Evolutionary conservation across 2,888 invertebrate genomes (phyloP).

Genomic region (Cheilosia variabilis): DNA sequence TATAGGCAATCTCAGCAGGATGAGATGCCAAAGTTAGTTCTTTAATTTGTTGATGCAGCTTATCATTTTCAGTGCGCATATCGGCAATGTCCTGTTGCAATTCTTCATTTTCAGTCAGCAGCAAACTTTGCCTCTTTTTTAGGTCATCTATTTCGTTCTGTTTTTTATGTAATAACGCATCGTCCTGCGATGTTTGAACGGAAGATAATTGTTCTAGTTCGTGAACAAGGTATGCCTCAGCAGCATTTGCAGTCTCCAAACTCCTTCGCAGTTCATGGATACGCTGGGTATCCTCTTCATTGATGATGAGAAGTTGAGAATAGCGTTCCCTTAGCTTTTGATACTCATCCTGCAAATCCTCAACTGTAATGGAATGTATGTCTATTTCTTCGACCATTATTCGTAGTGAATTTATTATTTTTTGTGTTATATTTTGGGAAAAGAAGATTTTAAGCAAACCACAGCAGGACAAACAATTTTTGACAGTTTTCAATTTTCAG

Average conservation of each 20-base stretch:
- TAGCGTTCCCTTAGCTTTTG: conserved; percentile 78
- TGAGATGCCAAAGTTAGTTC: conserved; percentile 38
- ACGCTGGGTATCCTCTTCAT: conserved; percentile 80
- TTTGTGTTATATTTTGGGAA: conserved; percentile 4
- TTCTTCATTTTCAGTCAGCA: conserved; percentile 75
- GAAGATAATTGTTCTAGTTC: conserved; percentile 80
- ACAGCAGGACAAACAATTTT: conserved; percentile 28
- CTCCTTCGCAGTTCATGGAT: conserved; percentile 82
- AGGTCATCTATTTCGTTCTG: conserved; percentile 71
- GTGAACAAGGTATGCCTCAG: conserved; percentile 80
- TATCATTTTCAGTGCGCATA: conserved; percentile 48
- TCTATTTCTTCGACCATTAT: conserved; percentile 78
- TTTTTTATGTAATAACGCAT: conserved; percentile 50
- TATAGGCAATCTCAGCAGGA: conserved; percentile 33
- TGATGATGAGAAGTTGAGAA: conserved; percentile 77
- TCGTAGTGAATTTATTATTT: background rate
- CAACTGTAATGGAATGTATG: conserved; percentile 77
- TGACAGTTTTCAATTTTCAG: conserved; percentile 52
- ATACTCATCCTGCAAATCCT: conserved; percentile 82
- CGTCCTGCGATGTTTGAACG: conserved; percentile 61
- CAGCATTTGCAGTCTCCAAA: conserved; percentile 80
- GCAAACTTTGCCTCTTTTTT: conserved; percentile 77
- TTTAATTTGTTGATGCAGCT: conserved; percentile 45
- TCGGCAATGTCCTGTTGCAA: conserved; percentile 76
- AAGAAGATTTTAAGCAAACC: background rate